These are phyloP conservation scores for Hypercompe scribonia DNA, from an alignment of 2,888 invertebrate genomes.

Conservation along the genomic window DNA sequence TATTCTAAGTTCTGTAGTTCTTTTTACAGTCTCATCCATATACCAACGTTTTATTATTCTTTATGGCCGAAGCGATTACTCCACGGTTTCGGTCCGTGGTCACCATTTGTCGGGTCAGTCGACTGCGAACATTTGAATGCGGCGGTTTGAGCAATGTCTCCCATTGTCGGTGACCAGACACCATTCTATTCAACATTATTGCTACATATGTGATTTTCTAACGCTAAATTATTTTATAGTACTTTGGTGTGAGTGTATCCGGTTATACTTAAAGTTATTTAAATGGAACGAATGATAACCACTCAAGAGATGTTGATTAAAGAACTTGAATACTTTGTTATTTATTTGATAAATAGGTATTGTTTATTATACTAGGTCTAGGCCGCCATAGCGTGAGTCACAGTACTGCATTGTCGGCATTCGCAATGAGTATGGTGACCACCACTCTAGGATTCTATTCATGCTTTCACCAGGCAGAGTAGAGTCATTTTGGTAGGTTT, in stretches of 20 bases:
- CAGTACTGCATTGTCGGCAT: too few species aligned
- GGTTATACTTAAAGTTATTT: background rate
- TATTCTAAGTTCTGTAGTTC: background rate
- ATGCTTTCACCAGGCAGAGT: too few species aligned
- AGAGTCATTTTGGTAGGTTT: too few species aligned
- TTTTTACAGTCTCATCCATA: background rate
- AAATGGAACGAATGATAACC: too few species aligned
- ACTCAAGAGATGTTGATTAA: background rate
- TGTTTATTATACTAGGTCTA: too few species aligned
- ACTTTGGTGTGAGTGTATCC: background rate
- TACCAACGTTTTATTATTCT: slow-evolving; percentile 6
- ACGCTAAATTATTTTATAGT: slow-evolving; percentile 20
- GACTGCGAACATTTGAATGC: slow-evolving; percentile 42
- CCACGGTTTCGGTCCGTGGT: slow-evolving; percentile 19
- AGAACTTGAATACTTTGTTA: background rate
- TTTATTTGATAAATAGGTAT: too few species aligned
- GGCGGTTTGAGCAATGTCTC: slow-evolving; percentile 29
- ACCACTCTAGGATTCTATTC: too few species aligned
- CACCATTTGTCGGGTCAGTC: slow-evolving; percentile 23
- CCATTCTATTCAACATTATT: slow-evolving; percentile 32
- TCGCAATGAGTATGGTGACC: too few species aligned
- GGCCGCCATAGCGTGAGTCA: too few species aligned
- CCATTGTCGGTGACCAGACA: slow-evolving; percentile 49
- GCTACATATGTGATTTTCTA: slow-evolving; percentile 34
- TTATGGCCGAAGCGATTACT: slow-evolving; percentile 22